phyloP scores from a whole-genome alignment of 2,888 invertebrate genomes.

The Andrena camellia region DNA sequence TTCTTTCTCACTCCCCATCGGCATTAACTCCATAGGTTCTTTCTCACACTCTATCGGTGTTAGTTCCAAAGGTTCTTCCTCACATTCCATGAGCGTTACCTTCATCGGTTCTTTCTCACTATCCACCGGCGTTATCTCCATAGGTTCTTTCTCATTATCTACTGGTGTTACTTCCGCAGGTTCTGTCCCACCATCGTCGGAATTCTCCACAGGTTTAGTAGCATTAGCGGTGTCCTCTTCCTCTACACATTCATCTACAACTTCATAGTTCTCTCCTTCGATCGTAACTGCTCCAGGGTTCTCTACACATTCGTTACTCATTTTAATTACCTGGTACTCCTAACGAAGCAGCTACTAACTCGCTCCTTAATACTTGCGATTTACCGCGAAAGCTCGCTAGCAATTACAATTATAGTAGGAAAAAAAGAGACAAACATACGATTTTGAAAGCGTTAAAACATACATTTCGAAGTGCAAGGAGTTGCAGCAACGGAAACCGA shows the following conservation, averaged over 20 bases:
- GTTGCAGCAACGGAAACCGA: neutral
- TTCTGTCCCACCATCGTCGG: neutral
- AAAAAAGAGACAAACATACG: neutral
- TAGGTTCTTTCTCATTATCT: neutral
- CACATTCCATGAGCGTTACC: neutral
- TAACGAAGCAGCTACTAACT: too few species aligned
- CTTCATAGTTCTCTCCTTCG: conserved; percentile 79
- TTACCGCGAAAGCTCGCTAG: too few species aligned
- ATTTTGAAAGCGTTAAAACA: neutral
- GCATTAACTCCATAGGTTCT: neutral
- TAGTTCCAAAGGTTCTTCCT: neutral
- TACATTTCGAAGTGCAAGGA: neutral
- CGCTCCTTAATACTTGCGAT: too few species aligned
- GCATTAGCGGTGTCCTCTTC: conserved; percentile 67
- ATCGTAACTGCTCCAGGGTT: conserved; percentile 72
- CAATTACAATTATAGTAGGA: neutral
- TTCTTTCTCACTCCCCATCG: neutral
- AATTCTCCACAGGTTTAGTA: neutral
- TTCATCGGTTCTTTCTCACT: neutral
- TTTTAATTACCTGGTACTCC: neutral
- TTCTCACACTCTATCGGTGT: neutral
- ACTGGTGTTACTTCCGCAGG: neutral
- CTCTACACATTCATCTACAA: conserved; percentile 77
- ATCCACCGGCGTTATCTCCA: neutral
- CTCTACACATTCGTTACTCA: conserved; percentile 58